These are phyloP conservation scores for Temnothorax longispinosus DNA, from an alignment of 1,140 invertebrate species.

Conservation along the genomic window DNA sequence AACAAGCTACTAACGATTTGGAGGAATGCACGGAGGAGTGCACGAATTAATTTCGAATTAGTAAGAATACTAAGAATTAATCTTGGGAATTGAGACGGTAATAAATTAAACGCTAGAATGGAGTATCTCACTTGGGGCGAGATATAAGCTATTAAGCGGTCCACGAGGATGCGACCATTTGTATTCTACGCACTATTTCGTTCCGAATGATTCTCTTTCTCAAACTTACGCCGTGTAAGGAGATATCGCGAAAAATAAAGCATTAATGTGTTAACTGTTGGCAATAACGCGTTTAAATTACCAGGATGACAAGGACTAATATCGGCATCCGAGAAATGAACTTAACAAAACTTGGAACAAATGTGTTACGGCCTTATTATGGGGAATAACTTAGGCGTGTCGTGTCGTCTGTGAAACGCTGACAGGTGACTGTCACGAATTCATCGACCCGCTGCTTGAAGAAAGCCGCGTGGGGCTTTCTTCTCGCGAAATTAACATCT, in stretches of 20 bases:
- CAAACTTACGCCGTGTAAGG: not conserved
- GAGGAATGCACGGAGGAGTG: not conserved
- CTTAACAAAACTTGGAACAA: conserved; percentile 59
- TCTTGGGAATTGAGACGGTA: conserved; percentile 23
- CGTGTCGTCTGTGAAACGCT: conserved; percentile 30
- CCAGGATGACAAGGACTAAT: conserved; percentile 73
- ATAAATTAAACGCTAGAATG: conserved; percentile 38
- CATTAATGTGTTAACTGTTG: conserved; percentile 6
- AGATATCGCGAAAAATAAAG: conserved; percentile 26
- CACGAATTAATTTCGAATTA: conserved; percentile 47
- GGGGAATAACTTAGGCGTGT: conserved; percentile 62
- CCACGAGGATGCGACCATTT: conserved; percentile 25
- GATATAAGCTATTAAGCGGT: conserved; percentile 55
- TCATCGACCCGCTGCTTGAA: not conserved
- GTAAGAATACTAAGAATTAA: conserved; percentile 35
- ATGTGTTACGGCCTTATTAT: conserved; percentile 62
- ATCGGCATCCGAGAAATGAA: conserved; percentile 60
- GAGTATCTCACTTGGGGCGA: conserved; percentile 32
- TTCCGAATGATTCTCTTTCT: conserved; percentile 22
- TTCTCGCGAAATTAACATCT: conserved; percentile 51
- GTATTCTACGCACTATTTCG: conserved; percentile 25
- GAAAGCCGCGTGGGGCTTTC: conserved; percentile 9
- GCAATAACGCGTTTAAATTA: conserved; percentile 61
- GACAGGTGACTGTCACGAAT: conserved; percentile 35
- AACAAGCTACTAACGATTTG: conserved; percentile 38